These are phyloP conservation scores for Papilio demoleus DNA, from an alignment of 2,888 invertebrate species.

Conservation along the genomic window DNA sequence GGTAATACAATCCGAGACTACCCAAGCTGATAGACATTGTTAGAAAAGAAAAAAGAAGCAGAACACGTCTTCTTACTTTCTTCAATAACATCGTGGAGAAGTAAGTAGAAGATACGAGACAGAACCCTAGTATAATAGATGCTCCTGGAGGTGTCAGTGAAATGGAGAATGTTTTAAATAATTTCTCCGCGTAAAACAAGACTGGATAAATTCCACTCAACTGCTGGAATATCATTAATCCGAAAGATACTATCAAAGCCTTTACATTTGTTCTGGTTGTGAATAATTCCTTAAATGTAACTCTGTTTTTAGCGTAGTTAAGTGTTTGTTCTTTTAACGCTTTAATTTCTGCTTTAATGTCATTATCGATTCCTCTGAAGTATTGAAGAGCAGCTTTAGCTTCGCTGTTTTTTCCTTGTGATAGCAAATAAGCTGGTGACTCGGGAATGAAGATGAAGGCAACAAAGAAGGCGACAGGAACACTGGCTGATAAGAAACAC, in stretches of 20 bases:
- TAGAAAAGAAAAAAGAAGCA: conserved; percentile 84
- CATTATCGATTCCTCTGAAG: conserved; percentile 85
- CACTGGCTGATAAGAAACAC: conserved; percentile 69
- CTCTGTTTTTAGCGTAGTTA: conserved; percentile 71
- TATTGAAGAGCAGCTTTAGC: conserved; percentile 85
- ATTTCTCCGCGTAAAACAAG: conserved; percentile 83
- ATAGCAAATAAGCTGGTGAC: conserved; percentile 86
- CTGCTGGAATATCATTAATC: conserved; percentile 87
- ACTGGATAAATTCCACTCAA: conserved; percentile 85
- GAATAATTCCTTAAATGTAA: conserved; percentile 74
- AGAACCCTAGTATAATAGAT: conserved; percentile 85
- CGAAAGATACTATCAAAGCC: conserved; percentile 78
- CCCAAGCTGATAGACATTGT: conserved; percentile 82
- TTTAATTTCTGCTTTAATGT: conserved; percentile 81
- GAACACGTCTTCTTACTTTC: conserved; percentile 83
- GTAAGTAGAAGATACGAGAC: conserved; percentile 83
- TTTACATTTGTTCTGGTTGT: conserved; percentile 70
- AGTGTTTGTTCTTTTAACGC: conserved; percentile 74
- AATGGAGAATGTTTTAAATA: conserved; percentile 78
- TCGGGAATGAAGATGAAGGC: conserved; percentile 87
- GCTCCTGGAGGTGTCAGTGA: conserved; percentile 68
- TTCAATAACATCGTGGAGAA: conserved; percentile 84
- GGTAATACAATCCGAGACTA: conserved; percentile 77
- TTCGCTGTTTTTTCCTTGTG: conserved; percentile 80
- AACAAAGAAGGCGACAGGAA: conserved; percentile 75